Evolutionary conservation across 2,888 invertebrate species (phyloP), one percentile per base, ranked within the genome.

Genomic region (Cerceris rybyensis): DNA sequence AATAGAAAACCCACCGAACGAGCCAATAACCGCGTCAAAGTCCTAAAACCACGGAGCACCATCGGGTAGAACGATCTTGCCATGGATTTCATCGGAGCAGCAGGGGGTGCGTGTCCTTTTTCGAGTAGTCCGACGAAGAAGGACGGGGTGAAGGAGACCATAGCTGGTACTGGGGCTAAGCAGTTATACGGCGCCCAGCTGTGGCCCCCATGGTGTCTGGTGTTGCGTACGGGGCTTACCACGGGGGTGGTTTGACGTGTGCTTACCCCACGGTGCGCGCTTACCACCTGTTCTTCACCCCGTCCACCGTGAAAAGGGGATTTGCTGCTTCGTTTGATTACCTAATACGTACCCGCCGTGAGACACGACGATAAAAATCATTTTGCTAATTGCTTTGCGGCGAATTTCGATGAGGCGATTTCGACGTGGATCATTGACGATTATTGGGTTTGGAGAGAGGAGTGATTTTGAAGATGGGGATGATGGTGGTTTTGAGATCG

Each of bases 181-280:
- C 83, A 76, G 73, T 85, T 87, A 86, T 88, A 88, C 89, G 91
- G 89, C 88, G 71, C 75, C 91, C 91, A 91, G 91, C 91, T 91
- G 91, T 88, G 91, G 71, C 88, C 80, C 86, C 78, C 79, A 74
- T 80, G 70, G 81, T 79, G 84, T 78, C 79, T 80, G 80, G 75
- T 77, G 75, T 79, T 70, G 86, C 76, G 72, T 57, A 67, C 70
- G 55, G 70, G 75, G 81, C 77, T 85, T 83, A 82, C 84, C 83
- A 89, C 88, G 89, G 89, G 89, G 88, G 88, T 87, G 89, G 89
- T 83, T 88, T 83, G 88, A 88, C 90, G 88, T 88, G 90, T 88
- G 88, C 88, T 82, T 84, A 85, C 86, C 90, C 88, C 90, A 87
- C 80, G 86, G 85, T 85, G 87, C 76, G 85, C 91, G 90, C 89